Base-by-base conservation (phyloP, 2,888 invertebrate species). In the Drosophila atripex region DNA sequence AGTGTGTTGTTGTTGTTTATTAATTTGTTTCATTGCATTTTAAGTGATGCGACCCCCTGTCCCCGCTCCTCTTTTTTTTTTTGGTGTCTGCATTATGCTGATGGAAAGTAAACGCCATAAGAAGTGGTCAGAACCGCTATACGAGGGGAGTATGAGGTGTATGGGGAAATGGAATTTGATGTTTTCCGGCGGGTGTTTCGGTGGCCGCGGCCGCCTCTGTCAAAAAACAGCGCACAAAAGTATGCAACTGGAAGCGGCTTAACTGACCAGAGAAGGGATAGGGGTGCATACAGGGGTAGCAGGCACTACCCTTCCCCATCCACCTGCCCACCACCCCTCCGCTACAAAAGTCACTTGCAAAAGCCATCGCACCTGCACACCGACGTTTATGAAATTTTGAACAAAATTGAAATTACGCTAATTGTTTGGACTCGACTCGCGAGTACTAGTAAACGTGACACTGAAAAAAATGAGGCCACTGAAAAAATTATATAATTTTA, bases 321-420 rank as follows among this genome's bases (percentile, higher is more conserved):
- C n/a, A n/a, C 38, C 14, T 3, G 7, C 14, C 14, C 5, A 8
- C 14, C 14, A 11, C 39, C 23, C 35, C 21, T 4, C n/a, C n/a
- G n/a, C n/a, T 23, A 35, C 35, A 47, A 60, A 61, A 61, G 39
- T 60, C 60, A 60, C 60, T 60, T 39, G 39, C 47, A 60, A 60
- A 60, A 47, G 21, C 60, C 60, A 8, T 30, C 32, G 28, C 41
- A 45, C 39, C 35, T n/a, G 23, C 35, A 18, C 32, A 46, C 45
- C 43, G 30, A 35, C 57, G 86, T 86, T 90, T 88, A 89, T 89
- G 80, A 89, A 89, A 89, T 86, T 89, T 89, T 90, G 80, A 89
- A 86, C 88, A 84, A 88, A 90, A 89, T 90, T 90, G 86, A 90
- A 89, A 89, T 89, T 90, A 89, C 88, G 88, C 89, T 89, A 89